Evolutionary conservation across 53 echinoderm and acorn worm species (phyloP).

Genomic region (Echinarachnius parma): DNA sequence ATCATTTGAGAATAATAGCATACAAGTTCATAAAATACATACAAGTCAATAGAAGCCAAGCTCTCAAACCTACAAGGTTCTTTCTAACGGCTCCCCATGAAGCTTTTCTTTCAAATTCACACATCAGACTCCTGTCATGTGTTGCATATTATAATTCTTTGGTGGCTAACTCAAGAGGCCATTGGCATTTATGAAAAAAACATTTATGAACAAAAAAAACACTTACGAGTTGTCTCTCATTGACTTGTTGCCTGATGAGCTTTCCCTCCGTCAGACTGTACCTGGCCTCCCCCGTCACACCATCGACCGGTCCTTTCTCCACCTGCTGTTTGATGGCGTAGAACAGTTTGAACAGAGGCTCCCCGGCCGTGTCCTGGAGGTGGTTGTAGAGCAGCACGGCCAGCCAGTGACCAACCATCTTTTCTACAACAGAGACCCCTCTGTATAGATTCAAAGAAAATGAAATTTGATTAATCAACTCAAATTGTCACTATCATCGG

Average conservation of each 20-base stretch:
- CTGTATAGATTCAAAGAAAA: slow-evolving; percentile 49
- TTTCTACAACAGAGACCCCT: slow-evolving; percentile 89
- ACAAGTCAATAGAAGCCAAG: too few relatives aligned
- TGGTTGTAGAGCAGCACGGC: slow-evolving; percentile 84
- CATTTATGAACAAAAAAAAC: not conserved
- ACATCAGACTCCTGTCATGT: too few relatives aligned
- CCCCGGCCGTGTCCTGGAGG: slow-evolving; percentile 79
- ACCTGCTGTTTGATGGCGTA: slow-evolving; percentile 91
- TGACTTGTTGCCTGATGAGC: slow-evolving; percentile 87
- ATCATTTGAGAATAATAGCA: too few relatives aligned
- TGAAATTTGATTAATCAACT: not conserved
- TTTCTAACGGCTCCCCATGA: too few relatives aligned
- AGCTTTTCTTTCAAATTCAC: too few relatives aligned
- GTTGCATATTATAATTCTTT: too few relatives aligned
- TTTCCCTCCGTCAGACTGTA: slow-evolving; percentile 92
- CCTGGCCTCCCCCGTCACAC: slow-evolving; percentile 79
- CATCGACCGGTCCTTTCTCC: slow-evolving; percentile 89
- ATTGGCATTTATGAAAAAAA: too few relatives aligned
- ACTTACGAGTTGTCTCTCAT: slow-evolving; percentile 71
- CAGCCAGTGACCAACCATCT: slow-evolving; percentile 95
- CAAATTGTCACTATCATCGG: too few relatives aligned
- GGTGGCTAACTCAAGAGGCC: too few relatives aligned
- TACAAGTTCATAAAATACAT: too few relatives aligned
- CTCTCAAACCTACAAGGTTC: too few relatives aligned
- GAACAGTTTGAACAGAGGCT: slow-evolving; percentile 88